A percentile compares a stretch with the other conserved stretches of the same genome.
These are phyloP conservation scores for Thysanoteuthis rhombus DNA, from an alignment of 2,888 invertebrate species.

Conservation along the genomic window DNA sequence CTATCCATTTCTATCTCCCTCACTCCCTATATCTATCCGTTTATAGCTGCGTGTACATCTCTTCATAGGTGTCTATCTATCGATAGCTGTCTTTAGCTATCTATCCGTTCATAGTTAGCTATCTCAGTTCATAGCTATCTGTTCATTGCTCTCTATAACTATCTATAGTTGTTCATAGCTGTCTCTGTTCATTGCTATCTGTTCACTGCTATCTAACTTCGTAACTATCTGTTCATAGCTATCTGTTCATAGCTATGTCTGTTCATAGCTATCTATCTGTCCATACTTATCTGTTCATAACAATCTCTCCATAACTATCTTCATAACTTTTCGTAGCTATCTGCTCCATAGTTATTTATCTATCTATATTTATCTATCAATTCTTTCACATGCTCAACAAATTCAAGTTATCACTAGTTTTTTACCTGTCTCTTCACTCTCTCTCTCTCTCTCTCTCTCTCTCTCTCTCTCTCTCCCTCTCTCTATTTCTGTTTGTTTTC, in stretches of 20 bases:
- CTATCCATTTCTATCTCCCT: neutral
- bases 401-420: too few relatives aligned
- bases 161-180: neutral
- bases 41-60: neutral
- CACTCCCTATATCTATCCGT: neutral
- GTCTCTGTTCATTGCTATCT: neutral
- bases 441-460: neutral
- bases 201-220: too few relatives aligned
- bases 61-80: neutral
- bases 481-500: neutral
- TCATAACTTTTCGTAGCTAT: neutral
- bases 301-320: too few relatives aligned
- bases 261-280: too few relatives aligned
- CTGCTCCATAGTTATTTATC: neutral
- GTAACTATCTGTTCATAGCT: neutral
- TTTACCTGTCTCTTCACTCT: neutral
- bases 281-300: too few relatives aligned
- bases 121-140: too few relatives aligned
- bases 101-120: neutral
- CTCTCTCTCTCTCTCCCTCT: neutral
- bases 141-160: too few relatives aligned
- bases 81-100: neutral
- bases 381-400: too few relatives aligned
- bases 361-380: too few relatives aligned
- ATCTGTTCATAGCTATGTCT: neutral